Base-by-base conservation (phyloP, 2,888 invertebrate species). In the Osedax frankpressi region DNA sequence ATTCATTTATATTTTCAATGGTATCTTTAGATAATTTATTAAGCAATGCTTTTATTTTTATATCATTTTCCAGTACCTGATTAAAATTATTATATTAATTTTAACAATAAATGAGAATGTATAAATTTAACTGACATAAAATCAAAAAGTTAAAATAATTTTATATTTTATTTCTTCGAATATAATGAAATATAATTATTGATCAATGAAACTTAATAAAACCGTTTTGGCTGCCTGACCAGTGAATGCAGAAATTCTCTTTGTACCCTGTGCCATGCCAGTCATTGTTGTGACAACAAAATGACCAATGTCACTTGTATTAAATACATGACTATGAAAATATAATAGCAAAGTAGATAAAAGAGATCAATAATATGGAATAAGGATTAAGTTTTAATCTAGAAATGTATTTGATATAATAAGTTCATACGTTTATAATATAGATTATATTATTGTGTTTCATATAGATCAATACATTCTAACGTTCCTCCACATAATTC, bases 401-500 rank as follows among this genome's bases (percentile, higher is more conserved):
- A 24, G 19, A 14, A 71, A 71, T 14, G 24, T 14, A 70, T 14
- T 69, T 71, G 25, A 71, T 19, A 25, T 14, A n/a, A 28, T 19
- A 27, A 2, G 69, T 44, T 14, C n/a, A 70, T 14, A 19, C 14
- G 11, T 14, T 29, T 29, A 70, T 29, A 28, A 70, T 30, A 70
- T 29, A 6, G 11, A n/a, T n/a, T n/a, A n/a, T n/a, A n/a, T n/a
- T n/a, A n/a, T n/a, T n/a, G n/a, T n/a, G n/a, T n/a, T n/a, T n/a
- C n/a, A n/a, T n/a, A n/a, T n/a, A n/a, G n/a, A n/a, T n/a, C n/a
- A n/a, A n/a, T n/a, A n/a, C n/a, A n/a, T n/a, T n/a, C n/a, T n/a
- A 76, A 83, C 83, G 82, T 83, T 74, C 84, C 84, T 27, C 81
- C 81, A 78, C 84, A 84, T 11, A 84, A 78, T 70, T 84, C 83